Conservation (phyloP, 2,888 invertebrate genomes). For the Lampropteryx suffumata region DNA sequence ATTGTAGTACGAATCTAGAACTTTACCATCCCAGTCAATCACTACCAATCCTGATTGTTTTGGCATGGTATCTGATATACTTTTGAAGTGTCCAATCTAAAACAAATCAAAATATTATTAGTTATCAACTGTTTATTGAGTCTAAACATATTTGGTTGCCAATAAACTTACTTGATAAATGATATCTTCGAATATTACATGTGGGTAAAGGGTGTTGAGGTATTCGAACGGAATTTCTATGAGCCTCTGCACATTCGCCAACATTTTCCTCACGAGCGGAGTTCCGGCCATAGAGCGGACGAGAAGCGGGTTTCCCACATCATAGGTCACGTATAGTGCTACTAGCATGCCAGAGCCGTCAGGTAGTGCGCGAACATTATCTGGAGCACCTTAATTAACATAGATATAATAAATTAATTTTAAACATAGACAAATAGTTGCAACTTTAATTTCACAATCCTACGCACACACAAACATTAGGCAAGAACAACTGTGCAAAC, state of each 20-base stretch:
- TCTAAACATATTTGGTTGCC: not conserved
- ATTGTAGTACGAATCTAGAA: slow-evolving; percentile 86
- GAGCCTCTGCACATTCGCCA: slow-evolving; percentile 82
- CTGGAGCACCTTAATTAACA: slow-evolving; percentile 79
- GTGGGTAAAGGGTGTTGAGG: slow-evolving; percentile 85
- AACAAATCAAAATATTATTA: slow-evolving; percentile 36
- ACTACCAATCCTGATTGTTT: slow-evolving; percentile 83
- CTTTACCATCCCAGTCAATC: slow-evolving; percentile 87
- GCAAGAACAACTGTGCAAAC: slow-evolving; percentile 37
- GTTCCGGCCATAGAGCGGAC: slow-evolving; percentile 81
- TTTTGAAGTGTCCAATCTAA: slow-evolving; percentile 86
- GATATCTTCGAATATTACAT: slow-evolving; percentile 83
- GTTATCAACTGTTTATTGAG: not conserved
- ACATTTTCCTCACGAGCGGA: slow-evolving; percentile 85
- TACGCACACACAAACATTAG: too few relatives aligned
- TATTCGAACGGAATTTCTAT: slow-evolving; percentile 85
- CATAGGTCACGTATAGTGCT: slow-evolving; percentile 76
- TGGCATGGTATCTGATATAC: slow-evolving; percentile 57
- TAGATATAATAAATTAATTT: not conserved
- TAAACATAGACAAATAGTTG: not conserved
- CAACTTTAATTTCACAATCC: not conserved
- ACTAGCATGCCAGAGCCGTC: slow-evolving; percentile 87
- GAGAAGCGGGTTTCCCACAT: slow-evolving; percentile 83
- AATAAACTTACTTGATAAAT: slow-evolving; percentile 81
- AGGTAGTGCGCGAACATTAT: slow-evolving; percentile 82